Evolutionary conservation across 2,797 vertebrate genomes (phyloP), one percentile per base, ranked within the genome.

Genomic region (Chelonia mydas): DNA sequence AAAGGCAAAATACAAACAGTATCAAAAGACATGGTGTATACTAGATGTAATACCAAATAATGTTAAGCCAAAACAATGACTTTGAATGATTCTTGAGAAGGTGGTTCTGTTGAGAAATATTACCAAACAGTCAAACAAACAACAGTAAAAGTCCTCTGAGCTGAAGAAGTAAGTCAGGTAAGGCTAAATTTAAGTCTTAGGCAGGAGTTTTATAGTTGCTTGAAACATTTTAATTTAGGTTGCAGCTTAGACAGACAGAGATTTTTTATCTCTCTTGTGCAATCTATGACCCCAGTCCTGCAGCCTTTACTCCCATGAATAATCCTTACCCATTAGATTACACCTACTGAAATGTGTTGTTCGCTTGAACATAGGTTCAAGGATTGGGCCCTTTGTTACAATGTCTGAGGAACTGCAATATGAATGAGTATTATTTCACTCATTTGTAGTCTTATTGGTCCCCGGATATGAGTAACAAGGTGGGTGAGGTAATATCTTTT

Each of bases 141-240:
- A 89, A 86, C 90, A 72, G 8, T 49, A 6, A 37, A 88, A 65
- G 1, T 49, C 17, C 53, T 28, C 31, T 84, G 17, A 59, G 25
- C 16, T 81, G 74, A 84, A 92, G n/a, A 53, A 19, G 37, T 1
- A 33, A 92, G 11, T 27, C 5, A 55, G 83, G 28, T 2, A 92
- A 72, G 19, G 86, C 59, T 77, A 10, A 61, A 92, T 78, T 21
- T 25, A 41, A 41, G 27, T 72, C 65, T 72, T 72, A 5, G 89
- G 80, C 74, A 92, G 68, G 3, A 59, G 54, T 74, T 25, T 33
- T 84, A 37, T 79, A 89, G 88, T 21, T 94, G 65, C 45, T 93
- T 79, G 51, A 51, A 72, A 54, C n/a, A 51, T 86, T 96, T 90
- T 90, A 77, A 90, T 83, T 89, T 87, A 45, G 50, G 84, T 81